Evolutionary conservation across 2,113 vertebrate species (phyloP), one percentile per base, ranked within the genome.

Genomic region (Tiliqua scincoides): DNA sequence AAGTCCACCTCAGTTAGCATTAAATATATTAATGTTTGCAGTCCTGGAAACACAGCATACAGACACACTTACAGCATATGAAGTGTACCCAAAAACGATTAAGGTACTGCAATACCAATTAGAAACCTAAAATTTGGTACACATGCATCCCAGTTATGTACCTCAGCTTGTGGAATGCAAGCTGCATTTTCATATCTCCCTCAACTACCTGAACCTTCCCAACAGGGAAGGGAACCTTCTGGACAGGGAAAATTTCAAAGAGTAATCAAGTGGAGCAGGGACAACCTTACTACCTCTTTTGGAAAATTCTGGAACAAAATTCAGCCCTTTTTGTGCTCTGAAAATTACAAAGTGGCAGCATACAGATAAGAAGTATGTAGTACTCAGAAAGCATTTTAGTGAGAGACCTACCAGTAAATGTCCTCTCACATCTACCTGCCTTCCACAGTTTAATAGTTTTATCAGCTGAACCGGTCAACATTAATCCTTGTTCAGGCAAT

Each of bases 361-460:
- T 30, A 70, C 23, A 25, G 32, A 37, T 27, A 79, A 79, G 25
- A 4, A 48, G 43, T 40, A 40, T 52, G 11, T 23, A 48, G 18
- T 59, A 77, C 20, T 48, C 54, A 52, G 12, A 75, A 80, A 52
- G 68, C 23, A 30, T 67, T 84, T 78, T 20, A 52, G 8, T 37
- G 48, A 35, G 85, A 82, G 32, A 83, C 90, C 96, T 96, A 99
- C 99, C 99, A 89, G 96, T 96, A 92, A 96, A 99, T 0, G 98
- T 99, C 88, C 92, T 97, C 94, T 99, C 99, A 93, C 98, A 99
- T 92, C 97, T 97, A 37, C 99, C 99, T 43, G 98, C 99, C 87
- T 99, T 99, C 99, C 98, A 99, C n/a, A 99, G 96, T 91, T 98
- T 99, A 92, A 99, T 97, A 71, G 98, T 98, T 93, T 98, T 99